Evolutionary conservation across 1,140 invertebrate species (phyloP).

Genomic region (Thalassaphorura encarpata): DNA sequence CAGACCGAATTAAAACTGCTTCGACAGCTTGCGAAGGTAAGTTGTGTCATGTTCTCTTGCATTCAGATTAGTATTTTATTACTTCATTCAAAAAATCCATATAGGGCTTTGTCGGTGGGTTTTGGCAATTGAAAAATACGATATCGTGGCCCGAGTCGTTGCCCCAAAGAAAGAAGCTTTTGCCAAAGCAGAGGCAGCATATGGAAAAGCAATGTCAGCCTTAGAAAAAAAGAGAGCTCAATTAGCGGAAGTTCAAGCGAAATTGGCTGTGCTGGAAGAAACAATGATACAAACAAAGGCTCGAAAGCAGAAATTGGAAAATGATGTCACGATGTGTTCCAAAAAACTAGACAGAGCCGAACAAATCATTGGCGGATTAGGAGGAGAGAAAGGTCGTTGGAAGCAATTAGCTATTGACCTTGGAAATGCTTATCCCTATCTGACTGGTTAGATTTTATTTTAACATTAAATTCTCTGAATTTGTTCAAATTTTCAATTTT

Average conservation of each 20-base stretch:
- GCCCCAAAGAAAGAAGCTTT: conserved; percentile 71
- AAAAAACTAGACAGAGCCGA: conserved; percentile 85
- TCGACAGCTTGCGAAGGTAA: conserved; percentile 45
- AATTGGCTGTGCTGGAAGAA: conserved; percentile 52
- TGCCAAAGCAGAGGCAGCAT: conserved; percentile 60
- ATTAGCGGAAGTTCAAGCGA: conserved; percentile 58
- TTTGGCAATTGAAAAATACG: conserved; percentile 83
- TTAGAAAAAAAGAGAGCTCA: conserved; percentile 59
- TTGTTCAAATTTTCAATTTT: background rate
- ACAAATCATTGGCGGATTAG: conserved; percentile 77
- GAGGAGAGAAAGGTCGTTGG: conserved; percentile 74
- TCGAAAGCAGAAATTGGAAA: conserved; percentile 51
- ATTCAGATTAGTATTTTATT: background rate
- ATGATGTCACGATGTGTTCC: conserved; percentile 75
- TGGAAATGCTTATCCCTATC: conserved; percentile 49
- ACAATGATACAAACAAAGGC: conserved; percentile 46
- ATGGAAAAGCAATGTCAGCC: conserved; percentile 55
- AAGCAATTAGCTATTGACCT: conserved; percentile 61
- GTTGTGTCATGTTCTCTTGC: background rate
- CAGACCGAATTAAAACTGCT: conserved; percentile 66
- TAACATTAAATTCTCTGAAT: conserved; percentile 40
- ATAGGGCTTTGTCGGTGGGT: conserved; percentile 87
- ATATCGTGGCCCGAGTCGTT: conserved; percentile 79
- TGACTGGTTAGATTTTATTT: conserved; percentile 43
- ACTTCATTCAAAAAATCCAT: no score